Conservation (phyloP, 2,113 vertebrate genomes). For the Leucoraja erinaceus region DNA sequence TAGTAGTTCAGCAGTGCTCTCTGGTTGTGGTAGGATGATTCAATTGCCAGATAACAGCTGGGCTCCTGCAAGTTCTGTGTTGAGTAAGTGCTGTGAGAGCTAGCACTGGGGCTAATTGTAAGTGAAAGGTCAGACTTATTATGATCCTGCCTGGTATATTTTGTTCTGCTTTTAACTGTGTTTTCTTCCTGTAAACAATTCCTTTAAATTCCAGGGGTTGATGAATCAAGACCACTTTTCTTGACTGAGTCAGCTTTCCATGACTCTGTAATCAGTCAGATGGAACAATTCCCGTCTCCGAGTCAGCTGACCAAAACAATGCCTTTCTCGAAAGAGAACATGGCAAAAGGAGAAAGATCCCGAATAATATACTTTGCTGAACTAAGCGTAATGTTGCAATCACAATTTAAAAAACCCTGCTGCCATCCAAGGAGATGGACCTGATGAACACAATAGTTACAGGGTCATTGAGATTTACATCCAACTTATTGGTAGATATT, state of each 20-base stretch:
- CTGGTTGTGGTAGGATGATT: no score
- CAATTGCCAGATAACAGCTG: no score
- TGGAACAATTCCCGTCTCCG: not conserved
- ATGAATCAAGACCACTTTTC: not conserved
- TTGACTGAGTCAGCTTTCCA: slow-evolving; percentile 9
- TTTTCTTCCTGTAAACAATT: not conserved
- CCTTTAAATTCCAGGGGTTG: not conserved
- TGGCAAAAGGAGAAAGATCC: not conserved
- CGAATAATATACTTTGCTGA: not conserved
- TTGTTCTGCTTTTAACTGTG: not conserved
- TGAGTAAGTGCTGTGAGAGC: no score
- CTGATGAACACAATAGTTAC: not conserved
- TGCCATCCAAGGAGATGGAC: not conserved
- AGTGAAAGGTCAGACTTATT: no score
- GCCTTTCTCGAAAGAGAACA: not conserved
- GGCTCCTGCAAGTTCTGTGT: no score
- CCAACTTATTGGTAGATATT: no score
- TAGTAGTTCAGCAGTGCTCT: no score
- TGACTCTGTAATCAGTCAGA: not conserved
- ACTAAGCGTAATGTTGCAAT: not conserved
- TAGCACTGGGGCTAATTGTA: no score
- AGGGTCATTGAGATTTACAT: no score
- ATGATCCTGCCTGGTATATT: not conserved
- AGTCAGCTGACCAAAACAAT: not conserved
- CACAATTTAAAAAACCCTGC: not conserved